A percentile compares a stretch with the other conserved stretches of the same genome.
These are phyloP conservation scores for Limnephilus auricula DNA, from an alignment of 2,888 invertebrate genomes.

Conservation along the genomic window DNA sequence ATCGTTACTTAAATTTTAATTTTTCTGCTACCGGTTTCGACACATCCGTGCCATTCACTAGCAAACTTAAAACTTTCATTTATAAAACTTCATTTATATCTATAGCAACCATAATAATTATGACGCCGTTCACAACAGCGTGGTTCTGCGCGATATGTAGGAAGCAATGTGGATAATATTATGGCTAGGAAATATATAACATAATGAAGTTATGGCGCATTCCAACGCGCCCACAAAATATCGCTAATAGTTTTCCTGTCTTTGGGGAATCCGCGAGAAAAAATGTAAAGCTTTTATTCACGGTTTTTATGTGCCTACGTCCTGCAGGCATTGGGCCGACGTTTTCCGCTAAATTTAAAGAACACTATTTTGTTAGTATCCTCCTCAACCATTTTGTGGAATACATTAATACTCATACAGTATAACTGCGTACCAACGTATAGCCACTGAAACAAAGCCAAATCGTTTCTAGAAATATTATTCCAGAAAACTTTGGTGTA, in stretches of 20 bases:
- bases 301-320: not conserved
- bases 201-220: not conserved
- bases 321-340: not conserved
- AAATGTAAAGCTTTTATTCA: not conserved
- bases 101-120: not conserved
- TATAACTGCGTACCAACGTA: not conserved
- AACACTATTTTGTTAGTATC: not conserved
- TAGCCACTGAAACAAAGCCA: too few relatives aligned
- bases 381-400: not conserved
- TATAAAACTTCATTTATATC: not conserved
- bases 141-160: not conserved
- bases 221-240: not conserved
- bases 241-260: not conserved
- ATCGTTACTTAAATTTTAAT: too few relatives aligned
- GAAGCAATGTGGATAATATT: not conserved
- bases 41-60: too few relatives aligned
- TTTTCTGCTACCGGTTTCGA: too few relatives aligned
- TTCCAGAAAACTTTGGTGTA: too few relatives aligned
- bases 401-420: not conserved
- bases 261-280: not conserved
- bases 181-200: too few relatives aligned
- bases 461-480: too few relatives aligned
- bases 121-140: not conserved
- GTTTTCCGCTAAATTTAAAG: not conserved
- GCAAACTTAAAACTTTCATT: too few relatives aligned